Base-by-base conservation (phyloP, 2,888 invertebrate genomes). In the Osmoderma eremita region DNA sequence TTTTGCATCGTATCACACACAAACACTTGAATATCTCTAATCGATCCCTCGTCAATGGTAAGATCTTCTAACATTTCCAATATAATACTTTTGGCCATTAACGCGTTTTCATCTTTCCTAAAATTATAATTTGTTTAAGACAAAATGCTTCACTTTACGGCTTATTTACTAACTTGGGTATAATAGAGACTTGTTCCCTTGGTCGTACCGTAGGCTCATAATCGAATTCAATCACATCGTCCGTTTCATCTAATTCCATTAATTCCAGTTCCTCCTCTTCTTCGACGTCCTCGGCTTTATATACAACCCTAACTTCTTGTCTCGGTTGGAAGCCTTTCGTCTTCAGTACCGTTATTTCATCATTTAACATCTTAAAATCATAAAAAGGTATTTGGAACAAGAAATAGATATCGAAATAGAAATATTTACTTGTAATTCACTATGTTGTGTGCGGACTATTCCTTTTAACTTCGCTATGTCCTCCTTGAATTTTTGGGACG, bases 391-490 rank as follows among this genome's bases (percentile, higher is more conserved):
- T 3, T 48, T 42, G 30, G n/a, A 36, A 63, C 41, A 67, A 15
- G 24, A 12, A 39, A 10, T 1, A n/a, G n/a, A n/a, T n/a, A n/a
- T n/a, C n/a, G n/a, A n/a, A n/a, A n/a, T n/a, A n/a, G n/a, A n/a
- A n/a, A n/a, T n/a, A n/a, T n/a, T n/a, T 65, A 78, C 78, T 58
- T 77, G 75, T n/a, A 83, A 80, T 63, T 84, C 82, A 24, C 73
- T 72, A 39, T 76, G 71, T 75, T 85, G 84, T 61, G 77, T 76
- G 51, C 78, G 75, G 10, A 83, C 69, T 41, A 85, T 80, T 8
- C 69, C 71, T 65, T 81, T 76, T 10, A 86, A 75, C 69, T 80
- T 81, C n/a, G 69, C 64, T 45, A 85, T 69, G 66, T 85, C 85
- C n/a, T 76, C 70, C 18, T 77, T 73, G 67, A 81, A 80, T 18